Percentiles rank a stretch among this genome's conserved stretches.
These are phyloP conservation scores for Caenorhabditis angaria DNA, from an alignment of 2,888 invertebrate genomes.

Conservation along the genomic window DNA sequence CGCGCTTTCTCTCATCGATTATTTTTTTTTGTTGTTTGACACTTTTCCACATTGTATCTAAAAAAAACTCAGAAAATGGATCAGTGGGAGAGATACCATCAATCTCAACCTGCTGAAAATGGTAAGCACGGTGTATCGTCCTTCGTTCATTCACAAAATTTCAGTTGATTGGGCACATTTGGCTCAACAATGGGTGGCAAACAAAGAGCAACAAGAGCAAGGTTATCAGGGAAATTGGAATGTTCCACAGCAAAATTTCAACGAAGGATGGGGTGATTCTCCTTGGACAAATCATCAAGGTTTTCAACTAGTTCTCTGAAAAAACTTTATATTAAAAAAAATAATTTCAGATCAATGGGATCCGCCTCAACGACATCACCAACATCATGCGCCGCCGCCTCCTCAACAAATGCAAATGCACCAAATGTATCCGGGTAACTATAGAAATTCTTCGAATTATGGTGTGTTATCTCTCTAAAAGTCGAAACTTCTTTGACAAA, in stretches of 20 bases:
- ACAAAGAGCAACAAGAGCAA: constrained; percentile 34
- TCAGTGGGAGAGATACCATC: constrained; percentile 32
- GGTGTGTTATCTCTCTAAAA: constrained; percentile 5
- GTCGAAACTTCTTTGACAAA: neutral
- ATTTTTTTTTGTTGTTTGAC: neutral
- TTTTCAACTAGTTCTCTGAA: neutral
- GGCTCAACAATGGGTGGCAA: constrained; percentile 68
- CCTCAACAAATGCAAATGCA: neutral
- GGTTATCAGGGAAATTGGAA: constrained; percentile 13
- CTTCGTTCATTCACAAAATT: no score
- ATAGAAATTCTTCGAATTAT: neutral
- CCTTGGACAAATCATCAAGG: constrained; percentile 26
- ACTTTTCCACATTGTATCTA: no score
- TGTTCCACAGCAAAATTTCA: neutral
- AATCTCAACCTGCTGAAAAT: constrained; percentile 34
- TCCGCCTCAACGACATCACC: constrained; percentile 10
- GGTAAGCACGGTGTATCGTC: no score
- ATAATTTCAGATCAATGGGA: constrained; percentile 4
- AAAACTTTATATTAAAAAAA: neutral
- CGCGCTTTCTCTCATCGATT: no score
- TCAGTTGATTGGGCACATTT: constrained; percentile 68
- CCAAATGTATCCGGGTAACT: constrained; percentile 11
- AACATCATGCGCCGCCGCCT: neutral
- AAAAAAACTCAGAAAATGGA: no score
- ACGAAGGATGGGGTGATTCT: constrained; percentile 32